Base-by-base conservation (phyloP, 2,113 vertebrate genomes). In the Sterna hirundo region DNA sequence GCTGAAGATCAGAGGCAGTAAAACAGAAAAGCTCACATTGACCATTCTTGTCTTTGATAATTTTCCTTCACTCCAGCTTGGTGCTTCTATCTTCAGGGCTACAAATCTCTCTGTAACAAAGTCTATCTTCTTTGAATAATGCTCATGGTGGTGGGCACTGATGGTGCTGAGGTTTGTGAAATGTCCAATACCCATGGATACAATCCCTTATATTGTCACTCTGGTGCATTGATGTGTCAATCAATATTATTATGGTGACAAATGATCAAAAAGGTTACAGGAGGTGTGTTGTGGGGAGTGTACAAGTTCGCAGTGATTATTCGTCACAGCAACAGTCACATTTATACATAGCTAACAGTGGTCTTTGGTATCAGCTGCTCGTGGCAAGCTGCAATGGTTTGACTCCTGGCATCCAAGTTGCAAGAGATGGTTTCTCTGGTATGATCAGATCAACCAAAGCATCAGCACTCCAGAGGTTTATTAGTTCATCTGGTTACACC, bases 401-500 rank as follows among this genome's bases (percentile, higher is more conserved):
- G 46, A 14, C 64, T 90, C 27, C 62, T 11, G 21, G 42, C 20
- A 34, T 55, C 42, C 42, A 27, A 30, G 16, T 15, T 94, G 60
- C 8, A 6, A 68, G 64, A 54, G 34, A 69, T 49, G 19, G 51
- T 70, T 94, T 83, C 93, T 91, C 80, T 82, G 60, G 66, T 85
- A 64, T n/a, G 64, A 93, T 70, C 70, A 93, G 90, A 94, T 72
- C 81, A 65, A 68, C 91, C 61, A 79, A 76, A 84, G 87, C 91
- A 87, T 76, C 93, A 71, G 34, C 96, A 94, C 93, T 96, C 93
- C 94, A 79, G 52, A 79, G 78, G 38, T 49, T 64, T 75, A 60
- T 93, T 76, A 84, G 57, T 18, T 72, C 27, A 51, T 88, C 96
- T 95, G 42, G 93, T 96, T 96, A 68, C 84, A 87, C 87, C 75